Percentiles rank a stretch among this genome's conserved stretches.
These are phyloP conservation scores for Nomada ferruginata DNA, from an alignment of 2,888 invertebrate species.

Conservation along the genomic window DNA sequence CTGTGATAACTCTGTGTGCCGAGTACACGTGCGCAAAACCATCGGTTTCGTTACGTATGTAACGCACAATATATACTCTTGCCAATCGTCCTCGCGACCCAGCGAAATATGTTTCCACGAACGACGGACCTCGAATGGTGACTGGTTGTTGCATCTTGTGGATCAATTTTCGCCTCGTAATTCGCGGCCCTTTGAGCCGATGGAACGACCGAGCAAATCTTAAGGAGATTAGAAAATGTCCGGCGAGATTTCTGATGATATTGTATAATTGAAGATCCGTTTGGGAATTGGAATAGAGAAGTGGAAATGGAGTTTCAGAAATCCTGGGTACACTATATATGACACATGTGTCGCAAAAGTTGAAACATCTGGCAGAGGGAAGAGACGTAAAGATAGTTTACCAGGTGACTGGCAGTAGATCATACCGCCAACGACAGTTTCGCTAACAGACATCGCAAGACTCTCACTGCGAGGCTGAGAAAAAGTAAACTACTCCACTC, in stretches of 20 bases:
- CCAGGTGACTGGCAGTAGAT: not conserved
- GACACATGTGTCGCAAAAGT: not conserved
- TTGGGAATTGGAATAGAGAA: not conserved
- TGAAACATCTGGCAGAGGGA: not conserved
- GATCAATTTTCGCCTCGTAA: conserved; percentile 16
- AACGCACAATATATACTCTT: conserved; percentile 7
- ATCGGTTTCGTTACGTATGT: conserved; percentile 42
- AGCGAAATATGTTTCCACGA: conserved; percentile 42
- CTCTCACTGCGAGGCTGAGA: not conserved
- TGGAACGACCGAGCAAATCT: not conserved
- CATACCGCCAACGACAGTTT: not conserved
- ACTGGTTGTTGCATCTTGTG: conserved; percentile 50
- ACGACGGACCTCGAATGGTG: conserved; percentile 60
- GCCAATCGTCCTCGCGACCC: conserved; percentile 12
- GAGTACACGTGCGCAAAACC: conserved; percentile 7
- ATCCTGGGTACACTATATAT: not conserved
- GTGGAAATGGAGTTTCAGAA: not conserved
- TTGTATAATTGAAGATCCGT: not conserved
- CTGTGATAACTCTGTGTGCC: conserved; percentile 28
- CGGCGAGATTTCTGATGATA: too few species aligned
- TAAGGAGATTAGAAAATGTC: too few species aligned
- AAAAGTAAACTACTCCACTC: not conserved
- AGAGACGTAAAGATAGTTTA: not conserved
- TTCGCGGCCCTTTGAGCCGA: not conserved
- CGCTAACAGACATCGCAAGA: not conserved